Percentiles rank a stretch among this genome's conserved stretches.
phyloP scores from a whole-genome alignment of 1,140 invertebrate species.

The Telenomus remus region DNA sequence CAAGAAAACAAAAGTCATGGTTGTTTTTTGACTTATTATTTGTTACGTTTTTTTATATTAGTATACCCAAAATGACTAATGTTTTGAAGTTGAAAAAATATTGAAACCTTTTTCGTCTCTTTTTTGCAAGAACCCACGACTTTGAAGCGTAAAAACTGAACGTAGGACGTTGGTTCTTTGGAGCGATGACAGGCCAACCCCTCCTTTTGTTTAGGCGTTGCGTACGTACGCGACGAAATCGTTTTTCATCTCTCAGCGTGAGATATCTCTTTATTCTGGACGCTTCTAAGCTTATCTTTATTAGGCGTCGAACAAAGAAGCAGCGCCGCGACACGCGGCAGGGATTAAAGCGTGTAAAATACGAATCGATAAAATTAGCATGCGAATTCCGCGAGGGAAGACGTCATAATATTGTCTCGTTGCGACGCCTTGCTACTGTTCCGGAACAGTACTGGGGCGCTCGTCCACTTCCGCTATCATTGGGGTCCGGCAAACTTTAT shows the following conservation, averaged over 20 bases:
- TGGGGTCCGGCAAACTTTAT: constrained; percentile 36
- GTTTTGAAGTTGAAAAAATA: too few species aligned
- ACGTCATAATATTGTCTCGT: constrained; percentile 71
- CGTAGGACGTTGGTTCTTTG: too few species aligned
- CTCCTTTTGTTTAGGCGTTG: constrained; percentile 39
- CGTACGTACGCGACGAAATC: constrained; percentile 41
- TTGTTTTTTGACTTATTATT: too few species aligned
- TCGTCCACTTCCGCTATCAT: constrained; percentile 51
- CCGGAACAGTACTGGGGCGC: constrained; percentile 51
- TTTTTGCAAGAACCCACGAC: constrained; percentile 19
- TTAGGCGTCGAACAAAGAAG: constrained; percentile 51
- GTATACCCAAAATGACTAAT: too few species aligned
- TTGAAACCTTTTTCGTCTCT: background rate
- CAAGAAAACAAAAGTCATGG: too few species aligned
- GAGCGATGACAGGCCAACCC: constrained; percentile 20
- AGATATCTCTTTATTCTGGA: constrained; percentile 46
- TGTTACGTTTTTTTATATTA: too few species aligned
- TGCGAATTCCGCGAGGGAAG: constrained; percentile 58
- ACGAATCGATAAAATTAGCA: constrained; percentile 71
- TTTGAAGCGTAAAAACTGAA: constrained; percentile 11
- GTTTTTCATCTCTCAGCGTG: constrained; percentile 52
- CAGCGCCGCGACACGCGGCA: constrained; percentile 50
- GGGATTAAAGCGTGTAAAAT: constrained; percentile 57
- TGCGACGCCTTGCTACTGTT: constrained; percentile 42
- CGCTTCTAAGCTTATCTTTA: constrained; percentile 44